Conservation (phyloP, 2,797 vertebrate genomes). For the Botia almorhae region DNA sequence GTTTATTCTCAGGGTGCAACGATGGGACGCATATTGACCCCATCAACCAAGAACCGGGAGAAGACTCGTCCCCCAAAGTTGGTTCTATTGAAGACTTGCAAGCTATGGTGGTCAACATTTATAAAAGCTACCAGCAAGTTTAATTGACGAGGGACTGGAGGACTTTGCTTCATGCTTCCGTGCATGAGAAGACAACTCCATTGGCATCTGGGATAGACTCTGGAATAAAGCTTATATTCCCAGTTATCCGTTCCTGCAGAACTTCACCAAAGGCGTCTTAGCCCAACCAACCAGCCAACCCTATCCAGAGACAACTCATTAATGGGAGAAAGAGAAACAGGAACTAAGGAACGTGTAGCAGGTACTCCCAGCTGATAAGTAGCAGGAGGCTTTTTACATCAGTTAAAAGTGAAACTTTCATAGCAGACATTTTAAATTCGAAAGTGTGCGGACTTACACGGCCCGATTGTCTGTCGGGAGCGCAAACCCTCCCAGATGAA, state of each 20-base stretch:
- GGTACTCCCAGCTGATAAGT: slow-evolving; percentile 48
- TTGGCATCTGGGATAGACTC: slow-evolving; percentile 66
- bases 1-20: slow-evolving; percentile 71
- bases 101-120: slow-evolving; percentile 78
- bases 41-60: slow-evolving; percentile 74
- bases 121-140: slow-evolving; percentile 69
- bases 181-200: slow-evolving; percentile 63
- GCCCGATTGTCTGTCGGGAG: slow-evolving; percentile 33
- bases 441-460: slow-evolving; percentile 20
- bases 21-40: slow-evolving; percentile 65
- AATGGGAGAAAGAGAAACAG: slow-evolving; percentile 48
- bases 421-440: slow-evolving; percentile 36
- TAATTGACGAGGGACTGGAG: slow-evolving; percentile 68
- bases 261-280: slow-evolving; percentile 63
- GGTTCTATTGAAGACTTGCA: slow-evolving; percentile 60
- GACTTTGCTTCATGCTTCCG: slow-evolving; percentile 50
- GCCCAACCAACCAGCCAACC: slow-evolving; percentile 54
- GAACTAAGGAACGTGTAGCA: slow-evolving; percentile 28
- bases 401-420: slow-evolving; percentile 56
- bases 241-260: slow-evolving; percentile 62
- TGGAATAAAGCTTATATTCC: slow-evolving; percentile 35
- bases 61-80: slow-evolving; percentile 62
- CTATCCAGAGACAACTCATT: slow-evolving; percentile 61
- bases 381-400: slow-evolving; percentile 40
- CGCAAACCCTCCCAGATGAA: slow-evolving; percentile 41